These are phyloP conservation scores for Saguinus imperator DNA, from an alignment of 2,113 vertebrate genomes.

Conservation along the genomic window DNA sequence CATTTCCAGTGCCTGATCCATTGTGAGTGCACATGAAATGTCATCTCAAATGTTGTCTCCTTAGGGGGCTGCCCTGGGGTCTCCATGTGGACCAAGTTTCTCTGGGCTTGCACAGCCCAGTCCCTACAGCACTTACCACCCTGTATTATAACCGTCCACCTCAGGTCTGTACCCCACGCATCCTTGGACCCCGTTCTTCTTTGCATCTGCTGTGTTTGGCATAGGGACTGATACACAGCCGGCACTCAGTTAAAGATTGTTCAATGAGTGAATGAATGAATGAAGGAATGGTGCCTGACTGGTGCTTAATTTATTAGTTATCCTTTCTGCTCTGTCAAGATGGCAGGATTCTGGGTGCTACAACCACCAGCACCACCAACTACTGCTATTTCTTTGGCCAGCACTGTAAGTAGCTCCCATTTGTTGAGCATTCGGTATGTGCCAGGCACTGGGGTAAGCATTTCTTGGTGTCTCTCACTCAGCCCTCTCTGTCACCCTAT, in stretches of 20 bases:
- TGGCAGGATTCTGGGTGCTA: neutral
- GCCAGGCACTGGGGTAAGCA: neutral
- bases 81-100: neutral
- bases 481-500: neutral
- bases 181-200: neutral
- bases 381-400: neutral
- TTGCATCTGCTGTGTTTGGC: neutral
- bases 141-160: neutral
- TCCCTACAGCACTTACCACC: neutral
- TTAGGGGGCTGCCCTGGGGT: neutral
- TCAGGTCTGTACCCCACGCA: rapidly evolving
- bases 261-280: neutral
- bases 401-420: neutral
- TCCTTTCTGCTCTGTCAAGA: neutral
- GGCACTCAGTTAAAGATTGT: neutral
- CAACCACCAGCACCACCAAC: neutral
- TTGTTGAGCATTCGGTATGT: neutral
- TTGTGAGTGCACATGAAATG: rapidly evolving
- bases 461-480: neutral
- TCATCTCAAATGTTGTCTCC: neutral
- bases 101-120: neutral
- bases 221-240: neutral
- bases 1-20: neutral
- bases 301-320: neutral
- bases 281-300: neutral